Percentiles rank a stretch among this genome's conserved stretches.
Evolutionary conservation across 2,113 vertebrate genomes (phyloP).

Genomic region (Physeter macrocephalus): DNA sequence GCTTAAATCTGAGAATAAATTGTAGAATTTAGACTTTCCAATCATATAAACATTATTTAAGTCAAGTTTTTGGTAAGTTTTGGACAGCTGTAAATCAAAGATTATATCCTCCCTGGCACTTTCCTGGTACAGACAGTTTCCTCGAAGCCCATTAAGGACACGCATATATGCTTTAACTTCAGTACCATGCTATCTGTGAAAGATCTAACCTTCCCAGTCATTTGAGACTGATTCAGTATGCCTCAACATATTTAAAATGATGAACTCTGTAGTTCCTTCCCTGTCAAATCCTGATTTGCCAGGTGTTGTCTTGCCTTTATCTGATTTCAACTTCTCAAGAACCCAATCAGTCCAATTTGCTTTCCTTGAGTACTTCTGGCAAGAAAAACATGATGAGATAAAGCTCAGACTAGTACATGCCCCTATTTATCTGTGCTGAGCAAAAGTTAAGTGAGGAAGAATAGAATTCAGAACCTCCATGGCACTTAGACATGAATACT

Average conservation of each 20-base stretch:
- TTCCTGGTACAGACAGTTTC: neutral
- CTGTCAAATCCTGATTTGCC: neutral
- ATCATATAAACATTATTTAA: neutral
- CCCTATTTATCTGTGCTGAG: neutral
- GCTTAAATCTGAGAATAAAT: neutral
- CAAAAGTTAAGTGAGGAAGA: neutral
- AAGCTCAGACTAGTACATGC: neutral
- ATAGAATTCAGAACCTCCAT: neutral
- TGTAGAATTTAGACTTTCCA: neutral
- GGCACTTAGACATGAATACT: neutral
- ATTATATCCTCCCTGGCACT: neutral
- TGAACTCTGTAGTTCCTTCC: neutral
- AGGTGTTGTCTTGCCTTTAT: neutral
- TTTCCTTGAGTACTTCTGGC: neutral
- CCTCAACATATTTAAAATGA: neutral
- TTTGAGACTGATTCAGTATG: neutral
- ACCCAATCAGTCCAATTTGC: neutral
- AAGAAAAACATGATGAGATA: neutral
- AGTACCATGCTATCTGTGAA: neutral
- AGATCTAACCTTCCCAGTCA: neutral
- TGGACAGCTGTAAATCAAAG: neutral
- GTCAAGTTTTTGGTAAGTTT: neutral
- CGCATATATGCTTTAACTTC: neutral
- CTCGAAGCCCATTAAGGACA: neutral
- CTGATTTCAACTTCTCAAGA: neutral